These are phyloP conservation scores for Dendrolimus kikuchii DNA, from an alignment of 1,140 invertebrate genomes.

Conservation along the genomic window DNA sequence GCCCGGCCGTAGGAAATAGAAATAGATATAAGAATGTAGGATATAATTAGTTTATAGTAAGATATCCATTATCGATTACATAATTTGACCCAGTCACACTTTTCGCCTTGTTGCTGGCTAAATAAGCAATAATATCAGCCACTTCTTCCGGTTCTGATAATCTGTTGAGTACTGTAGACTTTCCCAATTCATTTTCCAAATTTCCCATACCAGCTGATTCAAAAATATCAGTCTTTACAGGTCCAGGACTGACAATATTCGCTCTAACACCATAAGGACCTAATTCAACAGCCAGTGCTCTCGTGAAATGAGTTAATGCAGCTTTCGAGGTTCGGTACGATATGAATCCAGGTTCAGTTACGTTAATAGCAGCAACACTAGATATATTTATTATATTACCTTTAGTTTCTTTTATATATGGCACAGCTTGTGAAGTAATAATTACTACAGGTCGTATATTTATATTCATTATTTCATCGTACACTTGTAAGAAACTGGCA, in stretches of 20 bases:
- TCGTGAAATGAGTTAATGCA: no score
- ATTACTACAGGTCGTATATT: slow-evolving; percentile 3
- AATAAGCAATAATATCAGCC: slow-evolving; percentile 14
- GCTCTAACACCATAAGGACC: no score
- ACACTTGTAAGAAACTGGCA: background rate
- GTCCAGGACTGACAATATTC: no score
- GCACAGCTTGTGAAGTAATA: background rate
- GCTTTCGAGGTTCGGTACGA: no score
- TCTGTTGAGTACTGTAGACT: background rate
- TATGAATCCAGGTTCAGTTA: no score
- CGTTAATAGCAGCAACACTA: background rate
- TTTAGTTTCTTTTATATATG: slow-evolving; percentile 2
- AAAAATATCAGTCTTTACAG: no score
- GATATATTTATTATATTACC: slow-evolving; percentile 9
- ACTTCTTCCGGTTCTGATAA: slow-evolving; percentile 17
- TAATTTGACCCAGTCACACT: slow-evolving; percentile 18
- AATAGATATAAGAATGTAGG: no score
- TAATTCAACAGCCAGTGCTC: no score
- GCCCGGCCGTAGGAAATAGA: no score
- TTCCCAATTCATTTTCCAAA: background rate
- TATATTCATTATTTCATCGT: slow-evolving; percentile 7
- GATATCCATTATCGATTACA: slow-evolving; percentile 14
- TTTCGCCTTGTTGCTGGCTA: slow-evolving; percentile 22
- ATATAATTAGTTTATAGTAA: background rate
- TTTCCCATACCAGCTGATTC: no score